A percentile compares a stretch with the other conserved stretches of the same genome.
phyloP scores from a whole-genome alignment of 2,888 invertebrate species.

The Merodon equestris region DNA sequence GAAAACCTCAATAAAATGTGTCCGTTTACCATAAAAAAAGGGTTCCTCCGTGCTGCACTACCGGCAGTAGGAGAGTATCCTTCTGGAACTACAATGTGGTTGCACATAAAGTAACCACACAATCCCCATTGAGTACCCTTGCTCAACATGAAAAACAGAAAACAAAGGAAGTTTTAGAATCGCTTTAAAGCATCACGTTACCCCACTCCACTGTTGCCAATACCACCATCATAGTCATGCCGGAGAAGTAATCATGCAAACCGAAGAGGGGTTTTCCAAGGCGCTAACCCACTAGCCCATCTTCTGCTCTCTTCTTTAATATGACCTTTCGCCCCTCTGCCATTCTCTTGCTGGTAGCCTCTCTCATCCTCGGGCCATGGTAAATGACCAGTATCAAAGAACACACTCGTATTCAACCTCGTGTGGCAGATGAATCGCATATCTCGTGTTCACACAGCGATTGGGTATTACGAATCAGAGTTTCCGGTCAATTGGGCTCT shows the following conservation, averaged over 20 bases:
- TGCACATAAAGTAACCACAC: conserved; percentile 46
- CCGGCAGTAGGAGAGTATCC: conserved; percentile 20
- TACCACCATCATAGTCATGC: neutral
- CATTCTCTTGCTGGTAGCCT: conserved; percentile 1
- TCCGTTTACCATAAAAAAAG: conserved; percentile 24
- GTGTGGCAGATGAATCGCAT: neutral
- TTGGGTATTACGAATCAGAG: conserved; percentile 14
- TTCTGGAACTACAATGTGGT: conserved; percentile 36
- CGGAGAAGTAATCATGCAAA: conserved; percentile 1
- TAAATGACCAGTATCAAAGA: conserved; percentile 28
- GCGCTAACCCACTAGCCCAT: neutral
- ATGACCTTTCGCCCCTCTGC: neutral
- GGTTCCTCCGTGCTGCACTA: conserved; percentile 40
- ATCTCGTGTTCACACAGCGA: conserved; percentile 9
- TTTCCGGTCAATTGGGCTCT: conserved; percentile 51
- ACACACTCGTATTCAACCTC: conserved; percentile 28
- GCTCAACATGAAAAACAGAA: conserved; percentile 2
- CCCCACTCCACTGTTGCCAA: too few species aligned
- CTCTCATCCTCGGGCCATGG: too few species aligned
- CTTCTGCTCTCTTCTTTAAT: conserved; percentile 30
- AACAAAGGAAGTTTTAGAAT: neutral
- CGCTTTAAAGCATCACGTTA: conserved; percentile 56
- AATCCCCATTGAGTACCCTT: conserved; percentile 18
- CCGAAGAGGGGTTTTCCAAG: conserved; percentile 15
- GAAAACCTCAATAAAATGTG: conserved; percentile 47